Conservation (phyloP, 2,797 vertebrate species). For the Limosa lapponica region DNA sequence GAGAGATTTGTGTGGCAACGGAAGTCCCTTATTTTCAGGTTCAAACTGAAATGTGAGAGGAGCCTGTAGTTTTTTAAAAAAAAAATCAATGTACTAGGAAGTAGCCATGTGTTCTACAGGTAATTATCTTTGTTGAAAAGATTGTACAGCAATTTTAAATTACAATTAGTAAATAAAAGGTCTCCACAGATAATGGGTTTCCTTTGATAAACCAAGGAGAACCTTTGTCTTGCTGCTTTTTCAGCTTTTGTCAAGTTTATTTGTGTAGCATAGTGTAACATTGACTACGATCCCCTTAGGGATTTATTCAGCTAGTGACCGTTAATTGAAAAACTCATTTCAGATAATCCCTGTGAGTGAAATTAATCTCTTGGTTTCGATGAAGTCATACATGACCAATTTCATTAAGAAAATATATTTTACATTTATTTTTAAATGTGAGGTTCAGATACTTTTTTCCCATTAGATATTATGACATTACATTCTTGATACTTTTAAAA, state of each 20-base stretch:
- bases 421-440: not conserved
- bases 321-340: conserved; percentile 65
- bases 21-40: not conserved
- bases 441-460: not conserved
- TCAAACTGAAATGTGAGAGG: not conserved
- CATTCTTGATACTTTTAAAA: not conserved
- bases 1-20: not conserved
- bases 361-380: not conserved
- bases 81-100: not conserved
- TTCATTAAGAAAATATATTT: conserved; percentile 7
- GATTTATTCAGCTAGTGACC: conserved; percentile 55
- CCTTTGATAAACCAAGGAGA: conserved; percentile 8
- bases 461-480: not conserved
- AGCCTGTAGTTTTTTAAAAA: not conserved
- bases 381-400: not conserved
- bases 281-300: not conserved
- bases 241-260: conserved; percentile 39
- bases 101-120: not conserved
- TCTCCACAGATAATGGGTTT: conserved; percentile 29
- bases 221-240: conserved; percentile 22
- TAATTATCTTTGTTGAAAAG: conserved; percentile 9
- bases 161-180: conserved; percentile 48
- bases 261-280: not conserved
- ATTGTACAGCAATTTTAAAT: conserved; percentile 6
- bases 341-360: conserved; percentile 34